phyloP scores from a whole-genome alignment of 2,888 invertebrate genomes.

The Neria commutata region DNA sequence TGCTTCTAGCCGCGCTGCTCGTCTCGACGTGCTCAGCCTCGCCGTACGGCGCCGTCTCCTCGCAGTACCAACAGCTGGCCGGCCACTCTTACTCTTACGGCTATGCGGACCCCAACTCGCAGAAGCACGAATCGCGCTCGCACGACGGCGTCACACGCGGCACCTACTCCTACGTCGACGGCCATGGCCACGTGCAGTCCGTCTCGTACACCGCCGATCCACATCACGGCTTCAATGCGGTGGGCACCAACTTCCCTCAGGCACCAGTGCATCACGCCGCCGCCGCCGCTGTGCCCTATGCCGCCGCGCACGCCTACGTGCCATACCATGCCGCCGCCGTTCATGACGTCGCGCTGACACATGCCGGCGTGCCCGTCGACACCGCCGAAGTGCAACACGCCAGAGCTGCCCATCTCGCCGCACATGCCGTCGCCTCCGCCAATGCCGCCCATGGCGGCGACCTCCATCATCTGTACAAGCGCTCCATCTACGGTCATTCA shows the following conservation, averaged over 20 bases:
- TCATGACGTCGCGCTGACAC: slow-evolving; percentile 50
- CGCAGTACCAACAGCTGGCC: slow-evolving; percentile 69
- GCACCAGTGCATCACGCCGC: slow-evolving; percentile 62
- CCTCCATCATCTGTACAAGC: slow-evolving; percentile 61
- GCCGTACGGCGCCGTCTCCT: slow-evolving; percentile 60
- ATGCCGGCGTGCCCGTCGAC: slow-evolving; percentile 60
- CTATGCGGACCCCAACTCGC: slow-evolving; percentile 69
- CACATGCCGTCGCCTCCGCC: slow-evolving; percentile 62
- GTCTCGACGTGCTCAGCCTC: slow-evolving; percentile 58
- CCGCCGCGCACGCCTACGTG: slow-evolving; percentile 53
- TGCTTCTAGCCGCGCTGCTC: slow-evolving; percentile 56
- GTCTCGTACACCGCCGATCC: slow-evolving; percentile 70
- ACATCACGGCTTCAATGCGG: slow-evolving; percentile 70
- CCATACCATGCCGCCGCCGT: slow-evolving; percentile 47
- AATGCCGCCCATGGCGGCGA: slow-evolving; percentile 40
- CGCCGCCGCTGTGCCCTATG: slow-evolving; percentile 39
- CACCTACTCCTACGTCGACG: slow-evolving; percentile 74
- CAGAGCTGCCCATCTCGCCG: slow-evolving; percentile 64
- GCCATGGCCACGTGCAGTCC: slow-evolving; percentile 69
- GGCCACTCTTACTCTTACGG: slow-evolving; percentile 69
- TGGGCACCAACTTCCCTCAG: slow-evolving; percentile 70
- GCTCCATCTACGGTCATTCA: slow-evolving; percentile 57
- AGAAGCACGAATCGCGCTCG: slow-evolving; percentile 69
- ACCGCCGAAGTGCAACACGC: slow-evolving; percentile 64
- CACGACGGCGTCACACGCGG: slow-evolving; percentile 70